A percentile compares a stretch with the other conserved stretches of the same genome.
phyloP scores from a whole-genome alignment of 2,113 vertebrate species.

The Hiodon tergisus region DNA sequence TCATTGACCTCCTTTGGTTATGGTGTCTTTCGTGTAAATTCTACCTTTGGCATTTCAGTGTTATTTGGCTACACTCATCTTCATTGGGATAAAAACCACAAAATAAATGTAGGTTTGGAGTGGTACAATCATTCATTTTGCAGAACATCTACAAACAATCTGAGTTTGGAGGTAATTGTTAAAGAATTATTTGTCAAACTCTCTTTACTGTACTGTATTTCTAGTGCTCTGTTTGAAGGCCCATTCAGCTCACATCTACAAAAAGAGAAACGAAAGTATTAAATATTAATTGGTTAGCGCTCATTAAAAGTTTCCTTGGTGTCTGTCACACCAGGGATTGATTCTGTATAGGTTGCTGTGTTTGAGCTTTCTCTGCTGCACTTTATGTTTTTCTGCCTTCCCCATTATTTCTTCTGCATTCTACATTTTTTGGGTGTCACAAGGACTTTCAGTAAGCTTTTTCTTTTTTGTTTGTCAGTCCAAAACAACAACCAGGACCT shows the following conservation, averaged over 20 bases:
- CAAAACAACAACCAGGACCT: background rate
- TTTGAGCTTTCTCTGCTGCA: constrained; percentile 22
- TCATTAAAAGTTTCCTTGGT: constrained; percentile 25
- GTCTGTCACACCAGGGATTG: constrained; percentile 18
- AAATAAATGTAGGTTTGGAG: background rate
- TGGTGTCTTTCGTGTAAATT: too few relatives aligned
- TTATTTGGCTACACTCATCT: background rate
- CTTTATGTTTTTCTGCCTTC: background rate
- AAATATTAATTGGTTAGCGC: constrained; percentile 28
- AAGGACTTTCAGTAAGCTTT: background rate
- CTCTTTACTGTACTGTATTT: background rate
- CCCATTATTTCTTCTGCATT: background rate
- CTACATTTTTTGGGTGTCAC: background rate
- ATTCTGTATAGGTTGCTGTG: background rate
- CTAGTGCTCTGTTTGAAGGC: constrained; percentile 17
- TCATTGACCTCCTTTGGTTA: too few relatives aligned
- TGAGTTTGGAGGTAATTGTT: background rate
- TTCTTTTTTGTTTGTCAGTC: background rate
- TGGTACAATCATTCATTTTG: constrained; percentile 15
- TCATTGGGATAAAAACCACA: background rate
- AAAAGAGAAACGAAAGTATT: constrained; percentile 11
- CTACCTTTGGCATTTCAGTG: background rate
- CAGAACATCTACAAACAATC: constrained; percentile 7
- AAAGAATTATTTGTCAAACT: constrained; percentile 11
- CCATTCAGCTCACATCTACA: background rate